Evolutionary conservation across 1,140 invertebrate genomes (phyloP), one percentile per base, ranked within the genome.

Genomic region (Grapholita molesta): DNA sequence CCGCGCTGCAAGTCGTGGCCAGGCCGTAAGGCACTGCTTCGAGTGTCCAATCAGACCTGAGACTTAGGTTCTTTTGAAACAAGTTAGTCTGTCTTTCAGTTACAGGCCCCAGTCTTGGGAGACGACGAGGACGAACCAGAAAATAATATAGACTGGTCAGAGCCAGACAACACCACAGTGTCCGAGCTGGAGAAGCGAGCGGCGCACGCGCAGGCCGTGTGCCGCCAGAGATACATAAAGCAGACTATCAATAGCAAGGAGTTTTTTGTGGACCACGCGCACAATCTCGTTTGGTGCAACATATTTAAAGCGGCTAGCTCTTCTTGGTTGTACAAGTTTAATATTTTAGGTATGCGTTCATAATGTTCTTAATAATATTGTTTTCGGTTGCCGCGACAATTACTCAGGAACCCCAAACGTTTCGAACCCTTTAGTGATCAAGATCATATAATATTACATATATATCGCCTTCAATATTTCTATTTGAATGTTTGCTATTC

Each of bases 321-420:
- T 3, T 95, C 95, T 2, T 96, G 96, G 96, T 94, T 97, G 93
- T 96, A 96, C 85, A 96, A 96, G 85, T 96, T 96, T 74, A 96
- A 96, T 91, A 93, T 96, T 82, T 83, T 96, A 42, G 94, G 94
- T 92, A 90, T 92, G 77, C n/a, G n/a, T n/a, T n/a, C n/a, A n/a
- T 71, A 73, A 15, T 65, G 24, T n/a, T n/a, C n/a, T n/a, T n/a
- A n/a, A n/a, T n/a, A n/a, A n/a, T n/a, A n/a, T n/a, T n/a, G n/a
- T n/a, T n/a, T n/a, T n/a, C n/a, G n/a, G n/a, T n/a, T n/a, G n/a
- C n/a, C n/a, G n/a, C n/a, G n/a, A n/a, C n/a, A n/a, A n/a, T n/a
- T n/a, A n/a, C n/a, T n/a, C n/a, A n/a, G n/a, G n/a, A n/a, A n/a
- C n/a, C n/a, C n/a, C n/a, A n/a, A n/a, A n/a, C n/a, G n/a, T n/a